phyloP scores from a whole-genome alignment of 2,888 invertebrate species.

The Archaeoteleia sp. region DNA sequence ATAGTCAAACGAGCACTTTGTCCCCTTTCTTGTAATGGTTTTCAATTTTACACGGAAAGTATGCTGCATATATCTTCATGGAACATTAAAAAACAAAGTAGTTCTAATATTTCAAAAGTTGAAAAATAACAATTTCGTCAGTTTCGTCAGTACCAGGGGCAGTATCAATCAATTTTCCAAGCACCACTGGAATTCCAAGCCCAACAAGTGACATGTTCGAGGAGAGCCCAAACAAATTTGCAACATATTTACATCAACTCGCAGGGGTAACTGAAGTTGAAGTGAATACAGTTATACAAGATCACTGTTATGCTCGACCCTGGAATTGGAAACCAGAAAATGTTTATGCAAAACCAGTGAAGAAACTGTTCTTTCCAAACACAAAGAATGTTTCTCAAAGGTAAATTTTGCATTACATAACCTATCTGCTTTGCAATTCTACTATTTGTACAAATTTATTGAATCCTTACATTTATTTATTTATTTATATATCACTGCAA shows the following conservation, averaged over 20 bases:
- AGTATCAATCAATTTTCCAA: conserved; percentile 15
- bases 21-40: too few relatives aligned
- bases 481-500: too few relatives aligned
- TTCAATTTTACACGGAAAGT: too few relatives aligned
- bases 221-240: conserved; percentile 76
- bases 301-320: conserved; percentile 85
- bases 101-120: background rate
- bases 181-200: conserved; percentile 61
- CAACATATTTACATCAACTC: conserved; percentile 67
- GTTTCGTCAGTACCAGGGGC: conserved; percentile 4
- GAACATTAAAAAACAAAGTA: background rate
- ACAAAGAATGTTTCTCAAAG: conserved; percentile 31
- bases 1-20: too few relatives aligned
- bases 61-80: too few relatives aligned
- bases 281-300: conserved; percentile 77
- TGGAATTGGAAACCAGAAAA: conserved; percentile 82
- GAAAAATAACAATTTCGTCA: too few relatives aligned
- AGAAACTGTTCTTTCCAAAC: conserved; percentile 76
- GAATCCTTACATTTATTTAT: too few relatives aligned
- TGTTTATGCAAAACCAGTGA: conserved; percentile 78
- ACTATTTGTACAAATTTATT: too few relatives aligned
- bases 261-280: conserved; percentile 71
- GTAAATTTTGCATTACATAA: conserved; percentile 17
- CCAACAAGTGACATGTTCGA: conserved; percentile 75
- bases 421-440: too few relatives aligned